Percentiles rank a stretch among this genome's conserved stretches.
Evolutionary conservation across 2,888 invertebrate species (phyloP).

Genomic region (Drosophila infuscata): DNA sequence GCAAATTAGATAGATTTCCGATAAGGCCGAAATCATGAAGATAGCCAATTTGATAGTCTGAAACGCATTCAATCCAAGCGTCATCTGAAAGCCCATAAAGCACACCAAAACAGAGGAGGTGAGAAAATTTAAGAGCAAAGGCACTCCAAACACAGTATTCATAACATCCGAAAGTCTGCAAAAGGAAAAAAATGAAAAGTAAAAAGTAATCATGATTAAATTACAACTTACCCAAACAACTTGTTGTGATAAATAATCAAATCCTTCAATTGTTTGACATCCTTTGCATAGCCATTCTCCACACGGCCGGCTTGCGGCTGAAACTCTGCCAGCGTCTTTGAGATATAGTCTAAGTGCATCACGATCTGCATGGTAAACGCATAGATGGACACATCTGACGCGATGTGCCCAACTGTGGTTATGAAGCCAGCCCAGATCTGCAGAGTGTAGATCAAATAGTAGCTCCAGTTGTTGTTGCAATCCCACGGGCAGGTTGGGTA

Average conservation of each 20-base stretch:
- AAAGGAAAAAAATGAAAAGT: not conserved
- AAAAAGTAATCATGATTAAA: not conserved
- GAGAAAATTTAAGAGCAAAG: constrained; percentile 71
- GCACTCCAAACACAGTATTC: constrained; percentile 65
- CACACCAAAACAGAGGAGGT: constrained; percentile 68
- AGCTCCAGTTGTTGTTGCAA: constrained; percentile 52
- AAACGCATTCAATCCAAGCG: constrained; percentile 51
- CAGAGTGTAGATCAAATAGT: constrained; percentile 53
- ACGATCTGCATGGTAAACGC: constrained; percentile 67
- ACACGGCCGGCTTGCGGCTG: not conserved
- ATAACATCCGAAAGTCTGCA: constrained; percentile 47
- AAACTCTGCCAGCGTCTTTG: constrained; percentile 20
- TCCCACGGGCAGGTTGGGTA: constrained; percentile 53
- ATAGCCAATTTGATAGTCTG: constrained; percentile 60
- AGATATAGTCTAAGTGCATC: constrained; percentile 77
- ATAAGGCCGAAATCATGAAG: constrained; percentile 54
- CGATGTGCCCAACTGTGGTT: constrained; percentile 59
- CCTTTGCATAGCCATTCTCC: constrained; percentile 2
- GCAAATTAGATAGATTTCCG: constrained; percentile 50
- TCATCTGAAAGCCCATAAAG: constrained; percentile 62
- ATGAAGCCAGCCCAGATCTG: constrained; percentile 61
- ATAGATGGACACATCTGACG: constrained; percentile 72
- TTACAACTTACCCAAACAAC: constrained; percentile 26
- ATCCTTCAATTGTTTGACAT: constrained; percentile 15
- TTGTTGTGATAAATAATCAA: constrained; percentile 48